These are phyloP conservation scores for Hoplodrina blanda DNA, from an alignment of 2,888 invertebrate genomes.

Conservation along the genomic window DNA sequence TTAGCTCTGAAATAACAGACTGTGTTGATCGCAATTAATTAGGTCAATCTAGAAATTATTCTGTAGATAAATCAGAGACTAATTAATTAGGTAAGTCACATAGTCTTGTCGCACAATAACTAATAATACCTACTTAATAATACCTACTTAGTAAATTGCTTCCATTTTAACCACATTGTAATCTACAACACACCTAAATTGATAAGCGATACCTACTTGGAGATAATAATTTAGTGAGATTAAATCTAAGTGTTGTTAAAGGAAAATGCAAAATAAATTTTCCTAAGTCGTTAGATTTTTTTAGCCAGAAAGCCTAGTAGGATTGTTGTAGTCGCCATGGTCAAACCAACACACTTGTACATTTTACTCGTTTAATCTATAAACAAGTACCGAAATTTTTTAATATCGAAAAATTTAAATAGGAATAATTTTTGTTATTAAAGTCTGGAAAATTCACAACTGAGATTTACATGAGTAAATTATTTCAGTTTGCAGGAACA, in stretches of 20 bases:
- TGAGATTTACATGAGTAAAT: constrained; percentile 1
- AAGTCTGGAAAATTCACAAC: background rate
- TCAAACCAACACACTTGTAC: background rate
- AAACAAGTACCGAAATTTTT: background rate
- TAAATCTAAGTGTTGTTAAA: background rate
- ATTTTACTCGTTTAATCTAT: background rate
- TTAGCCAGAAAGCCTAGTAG: background rate
- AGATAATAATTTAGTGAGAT: background rate
- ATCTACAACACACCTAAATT: background rate
- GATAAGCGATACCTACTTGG: background rate
- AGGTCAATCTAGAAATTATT: no score
- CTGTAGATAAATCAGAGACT: no score
- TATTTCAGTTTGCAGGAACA: constrained; percentile 4
- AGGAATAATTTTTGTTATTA: background rate
- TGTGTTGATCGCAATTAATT: no score
- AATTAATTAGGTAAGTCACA: no score
- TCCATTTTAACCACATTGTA: background rate
- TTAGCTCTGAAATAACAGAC: no score
- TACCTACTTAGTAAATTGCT: background rate
- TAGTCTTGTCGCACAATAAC: no score
- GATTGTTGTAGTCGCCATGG: no score
- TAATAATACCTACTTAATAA: no score
- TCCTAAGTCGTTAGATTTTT: background rate
- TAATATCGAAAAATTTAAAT: background rate
- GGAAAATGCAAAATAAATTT: background rate